These are phyloP conservation scores for Dryadula phaetusa DNA, from an alignment of 2,888 invertebrate species.

Conservation along the genomic window DNA sequence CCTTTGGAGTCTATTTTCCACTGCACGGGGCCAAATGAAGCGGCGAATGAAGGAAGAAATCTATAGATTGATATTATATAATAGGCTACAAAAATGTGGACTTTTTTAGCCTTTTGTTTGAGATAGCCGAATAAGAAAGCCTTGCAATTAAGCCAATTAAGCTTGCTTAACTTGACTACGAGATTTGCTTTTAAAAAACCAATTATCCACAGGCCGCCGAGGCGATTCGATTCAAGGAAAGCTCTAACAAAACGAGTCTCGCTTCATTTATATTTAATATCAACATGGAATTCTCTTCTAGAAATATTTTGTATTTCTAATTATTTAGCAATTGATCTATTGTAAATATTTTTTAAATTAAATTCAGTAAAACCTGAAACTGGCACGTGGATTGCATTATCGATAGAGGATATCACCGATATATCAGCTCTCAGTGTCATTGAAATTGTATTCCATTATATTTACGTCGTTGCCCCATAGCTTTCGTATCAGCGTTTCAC, in stretches of 20 bases:
- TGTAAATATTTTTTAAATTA: no score
- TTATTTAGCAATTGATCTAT: no score
- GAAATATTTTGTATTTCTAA: no score
- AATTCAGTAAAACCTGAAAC: no score
- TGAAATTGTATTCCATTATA: no score
- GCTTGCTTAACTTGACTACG: constrained; percentile 68
- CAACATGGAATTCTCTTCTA: not conserved
- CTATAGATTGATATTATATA: constrained; percentile 50
- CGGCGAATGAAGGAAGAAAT: constrained; percentile 50
- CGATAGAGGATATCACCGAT: no score
- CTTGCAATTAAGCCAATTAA: constrained; percentile 75
- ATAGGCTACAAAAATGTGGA: constrained; percentile 43
- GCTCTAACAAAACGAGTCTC: constrained; percentile 6
- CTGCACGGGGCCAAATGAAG: constrained; percentile 54
- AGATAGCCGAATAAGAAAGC: constrained; percentile 26
- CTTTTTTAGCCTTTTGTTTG: constrained; percentile 18
- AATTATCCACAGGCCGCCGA: constrained; percentile 49
- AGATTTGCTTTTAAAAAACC: constrained; percentile 53
- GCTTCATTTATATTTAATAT: constrained; percentile 12
- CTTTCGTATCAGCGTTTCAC: no score
- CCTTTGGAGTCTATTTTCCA: constrained; percentile 60
- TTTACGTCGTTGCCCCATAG: no score
- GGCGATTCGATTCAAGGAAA: constrained; percentile 9
- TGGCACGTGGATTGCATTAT: no score
- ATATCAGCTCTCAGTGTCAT: no score